Conservation (phyloP, 1,140 invertebrate species). For the Brachystomella parvula region DNA sequence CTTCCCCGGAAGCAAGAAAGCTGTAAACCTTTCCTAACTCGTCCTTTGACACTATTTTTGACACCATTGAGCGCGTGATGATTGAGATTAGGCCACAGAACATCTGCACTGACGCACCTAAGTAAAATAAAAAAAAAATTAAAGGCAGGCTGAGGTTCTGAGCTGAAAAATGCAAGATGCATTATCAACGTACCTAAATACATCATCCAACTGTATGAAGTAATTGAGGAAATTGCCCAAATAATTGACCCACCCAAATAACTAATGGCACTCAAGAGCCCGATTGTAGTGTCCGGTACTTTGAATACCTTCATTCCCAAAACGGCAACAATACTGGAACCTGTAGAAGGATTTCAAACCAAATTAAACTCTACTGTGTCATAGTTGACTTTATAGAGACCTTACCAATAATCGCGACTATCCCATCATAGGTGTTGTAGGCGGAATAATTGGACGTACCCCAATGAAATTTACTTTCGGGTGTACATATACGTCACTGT, state of each 20-base stretch:
- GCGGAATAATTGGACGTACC: slow-evolving; percentile 5
- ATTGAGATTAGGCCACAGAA: slow-evolving; percentile 24
- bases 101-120: slow-evolving; percentile 28
- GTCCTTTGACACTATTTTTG: slow-evolving; percentile 27
- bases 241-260: slow-evolving; percentile 4
- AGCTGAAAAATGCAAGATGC: not conserved
- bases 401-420: slow-evolving; percentile 7
- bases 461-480: slow-evolving; percentile 24
- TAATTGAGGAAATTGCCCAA: not conserved
- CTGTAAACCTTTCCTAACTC: slow-evolving; percentile 33
- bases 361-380: not conserved
- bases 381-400: not conserved
- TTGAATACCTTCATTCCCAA: slow-evolving; percentile 13
- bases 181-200: slow-evolving; percentile 12
- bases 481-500: slow-evolving; percentile 14
- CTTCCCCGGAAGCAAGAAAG: slow-evolving; percentile 28
- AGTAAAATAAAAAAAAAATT: slow-evolving; percentile 9
- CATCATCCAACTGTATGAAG: slow-evolving; percentile 7
- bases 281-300: slow-evolving; percentile 4
- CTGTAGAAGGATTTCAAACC: not conserved
- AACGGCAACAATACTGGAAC: not conserved
- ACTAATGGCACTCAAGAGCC: slow-evolving; percentile 1
- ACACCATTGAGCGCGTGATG: slow-evolving; percentile 30
- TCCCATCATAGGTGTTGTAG: not conserved
- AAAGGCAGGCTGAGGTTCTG: not conserved